Base-by-base conservation (phyloP, 2,113 vertebrate genomes). In the Serinus canaria region DNA sequence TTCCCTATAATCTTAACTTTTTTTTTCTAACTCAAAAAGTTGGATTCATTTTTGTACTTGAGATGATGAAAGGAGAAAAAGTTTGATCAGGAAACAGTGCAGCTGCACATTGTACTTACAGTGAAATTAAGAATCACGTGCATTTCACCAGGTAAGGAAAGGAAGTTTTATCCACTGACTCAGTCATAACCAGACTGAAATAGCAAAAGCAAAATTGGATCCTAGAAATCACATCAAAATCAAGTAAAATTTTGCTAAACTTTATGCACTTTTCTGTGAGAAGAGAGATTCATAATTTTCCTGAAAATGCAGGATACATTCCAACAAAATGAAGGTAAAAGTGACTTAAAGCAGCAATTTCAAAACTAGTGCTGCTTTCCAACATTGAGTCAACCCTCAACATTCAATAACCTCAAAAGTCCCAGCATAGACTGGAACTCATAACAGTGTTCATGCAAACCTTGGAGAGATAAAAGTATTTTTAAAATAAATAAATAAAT, bases 11-110 rank as follows among this genome's bases (percentile, higher is more conserved):
- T 59, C 13, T 86, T 90, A 78, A 37, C 37, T 9, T 37, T 13
- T 90, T 91, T 90, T 90, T 82, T 92, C 81, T 56, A 76, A 83
- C 35, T 85, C 44, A 60, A 23, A 90, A 68, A 58, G 27, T 5
- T 78, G 31, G 67, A 43, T 59, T 94, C 43, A 21, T 64, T 93
- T 94, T 28, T 49, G 44, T 39, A 46, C 2, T 5, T 67, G 33
- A 55, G 82, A 62, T 56, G 67, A 79, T 31, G 47, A 81, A 89
- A 86, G 21, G 41, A 75, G 49, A 62, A 80, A 21, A 86, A 46
- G 13, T 74, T 85, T 73, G 33, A 62, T 22, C 49, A 68, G 13
- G n/a, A 59, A 87, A 52, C 16, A 75, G 31, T 17, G 23, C 21
- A 77, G 50, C n/a, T 58, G 33, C 33, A 56, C 11, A 5, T 16